These are phyloP conservation scores for Tricholauxania praeusta DNA, from an alignment of 2,888 invertebrate species.

Conservation along the genomic window DNA sequence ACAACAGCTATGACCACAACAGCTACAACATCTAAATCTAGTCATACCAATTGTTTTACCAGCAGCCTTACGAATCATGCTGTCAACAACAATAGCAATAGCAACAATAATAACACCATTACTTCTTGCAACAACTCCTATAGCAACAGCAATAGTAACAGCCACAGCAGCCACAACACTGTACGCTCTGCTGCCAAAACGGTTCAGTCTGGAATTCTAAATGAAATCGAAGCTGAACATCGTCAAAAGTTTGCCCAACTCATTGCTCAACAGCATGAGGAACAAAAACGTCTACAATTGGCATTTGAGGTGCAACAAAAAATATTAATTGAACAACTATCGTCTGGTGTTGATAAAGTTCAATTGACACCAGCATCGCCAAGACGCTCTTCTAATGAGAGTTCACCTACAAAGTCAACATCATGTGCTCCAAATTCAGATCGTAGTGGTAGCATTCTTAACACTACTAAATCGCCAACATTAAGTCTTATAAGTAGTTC, in stretches of 20 bases:
- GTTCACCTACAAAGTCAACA: slow-evolving; percentile 16
- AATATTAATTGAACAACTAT: slow-evolving; percentile 69
- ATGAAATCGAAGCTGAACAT: slow-evolving; percentile 73
- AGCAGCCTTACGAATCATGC: neutral
- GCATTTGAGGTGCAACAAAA: slow-evolving; percentile 77
- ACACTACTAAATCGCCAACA: slow-evolving; percentile 26
- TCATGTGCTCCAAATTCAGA: neutral
- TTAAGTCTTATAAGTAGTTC: slow-evolving; percentile 33
- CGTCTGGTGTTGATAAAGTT: slow-evolving; percentile 52
- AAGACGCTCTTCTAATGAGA: slow-evolving; percentile 14
- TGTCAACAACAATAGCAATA: slow-evolving; percentile 16
- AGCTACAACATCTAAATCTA: slow-evolving; percentile 30
- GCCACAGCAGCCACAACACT: neutral
- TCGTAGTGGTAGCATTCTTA: slow-evolving; percentile 23
- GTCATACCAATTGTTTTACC: slow-evolving; percentile 3
- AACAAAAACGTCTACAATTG: slow-evolving; percentile 74
- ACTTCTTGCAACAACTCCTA: neutral
- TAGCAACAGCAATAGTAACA: slow-evolving; percentile 42
- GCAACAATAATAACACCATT: slow-evolving; percentile 15
- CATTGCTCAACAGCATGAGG: slow-evolving; percentile 74
- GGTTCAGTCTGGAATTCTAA: neutral
- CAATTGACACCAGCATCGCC: slow-evolving; percentile 30
- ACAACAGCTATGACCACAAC: slow-evolving; percentile 39
- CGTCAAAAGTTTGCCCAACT: slow-evolving; percentile 74
- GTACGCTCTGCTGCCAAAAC: slow-evolving; percentile 3